Evolutionary conservation across 2,888 invertebrate species (phyloP), one percentile per base, ranked within the genome.

Genomic region (Epistrophe eligans): DNA sequence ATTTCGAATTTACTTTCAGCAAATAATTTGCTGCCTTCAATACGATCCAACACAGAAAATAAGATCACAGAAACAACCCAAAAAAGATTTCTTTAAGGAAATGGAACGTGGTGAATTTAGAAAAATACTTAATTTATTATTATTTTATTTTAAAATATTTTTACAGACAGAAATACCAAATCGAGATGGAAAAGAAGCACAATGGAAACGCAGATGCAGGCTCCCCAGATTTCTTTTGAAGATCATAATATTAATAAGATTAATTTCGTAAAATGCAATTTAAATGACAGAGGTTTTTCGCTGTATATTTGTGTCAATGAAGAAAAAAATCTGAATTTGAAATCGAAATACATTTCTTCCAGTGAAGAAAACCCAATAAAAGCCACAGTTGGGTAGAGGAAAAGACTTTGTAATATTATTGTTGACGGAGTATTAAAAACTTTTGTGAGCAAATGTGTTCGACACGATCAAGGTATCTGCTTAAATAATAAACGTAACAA

Each of bases 1-100:
- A 91, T 96, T 96, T 92, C 93, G 96, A 55, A 94, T 95, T 83
- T 96, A 96, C 91, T 96, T 96, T 91, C 95, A 95, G 89, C 94
- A 95, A 71, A 95, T 95, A 4, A 95, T 96, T 76, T 96, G 95
- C 91, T 95, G 95, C 64, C 95, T 95, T 94, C 94, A 94, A 52
- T 89, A 91, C 73, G 89, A 90, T 17, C 71, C 89, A 6, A 88
- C 87, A 3, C 89, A 90, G 15, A 90, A 77, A 89, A 88, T 19
- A 90, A 91, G 58, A 91, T 91, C 1, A 90, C 89, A 82, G 88
- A 90, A 77, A 82, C 89, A 52, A 73, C 88, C 24, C 89, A 91
- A 70, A 90, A 90, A 55, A 88, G 90, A 71, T 55, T 90, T 90
- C 70, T 90, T 90, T 11, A 89, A 90, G 48, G 89, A 90, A 77